Evolutionary conservation across 2,113 vertebrate species (phyloP).

Genomic region (Sminthopsis crassicaudata): DNA sequence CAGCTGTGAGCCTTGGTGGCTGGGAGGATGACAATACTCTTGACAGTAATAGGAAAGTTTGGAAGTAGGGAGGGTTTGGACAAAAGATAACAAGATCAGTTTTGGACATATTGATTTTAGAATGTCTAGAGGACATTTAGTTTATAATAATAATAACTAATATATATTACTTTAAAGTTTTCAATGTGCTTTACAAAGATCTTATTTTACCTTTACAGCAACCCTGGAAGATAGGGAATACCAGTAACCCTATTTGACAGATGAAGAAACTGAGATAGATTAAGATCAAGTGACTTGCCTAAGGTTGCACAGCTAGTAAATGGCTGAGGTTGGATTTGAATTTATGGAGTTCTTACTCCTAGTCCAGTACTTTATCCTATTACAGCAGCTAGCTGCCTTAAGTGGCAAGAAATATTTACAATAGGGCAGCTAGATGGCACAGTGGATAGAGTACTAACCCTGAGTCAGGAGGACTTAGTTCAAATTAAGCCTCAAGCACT

Average conservation of each 20-base stretch:
- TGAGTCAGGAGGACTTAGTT: too few species aligned
- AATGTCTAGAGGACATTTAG: not conserved
- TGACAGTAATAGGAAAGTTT: not conserved
- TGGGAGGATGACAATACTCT: not conserved
- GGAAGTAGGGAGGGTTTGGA: not conserved
- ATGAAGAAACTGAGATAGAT: too few species aligned
- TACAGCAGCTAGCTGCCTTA: not conserved
- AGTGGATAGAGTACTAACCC: too few species aligned
- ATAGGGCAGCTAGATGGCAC: too few species aligned
- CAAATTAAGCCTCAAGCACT: too few species aligned
- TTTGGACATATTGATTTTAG: not conserved
- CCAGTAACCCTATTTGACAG: not conserved
- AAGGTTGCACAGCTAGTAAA: not conserved
- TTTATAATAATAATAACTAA: not conserved
- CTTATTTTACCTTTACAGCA: not conserved
- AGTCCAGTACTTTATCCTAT: not conserved
- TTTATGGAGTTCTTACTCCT: not conserved
- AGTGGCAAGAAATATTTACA: not conserved
- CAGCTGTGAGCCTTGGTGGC: not conserved
- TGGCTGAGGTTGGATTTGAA: not conserved
- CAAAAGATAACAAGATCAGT: not conserved
- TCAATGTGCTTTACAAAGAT: not conserved
- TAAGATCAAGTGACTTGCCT: too few species aligned
- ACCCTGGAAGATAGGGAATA: not conserved
- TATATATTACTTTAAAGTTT: not conserved